Conservation (phyloP, 2,797 vertebrate genomes). For the Sphenopsis melanotis region DNA sequence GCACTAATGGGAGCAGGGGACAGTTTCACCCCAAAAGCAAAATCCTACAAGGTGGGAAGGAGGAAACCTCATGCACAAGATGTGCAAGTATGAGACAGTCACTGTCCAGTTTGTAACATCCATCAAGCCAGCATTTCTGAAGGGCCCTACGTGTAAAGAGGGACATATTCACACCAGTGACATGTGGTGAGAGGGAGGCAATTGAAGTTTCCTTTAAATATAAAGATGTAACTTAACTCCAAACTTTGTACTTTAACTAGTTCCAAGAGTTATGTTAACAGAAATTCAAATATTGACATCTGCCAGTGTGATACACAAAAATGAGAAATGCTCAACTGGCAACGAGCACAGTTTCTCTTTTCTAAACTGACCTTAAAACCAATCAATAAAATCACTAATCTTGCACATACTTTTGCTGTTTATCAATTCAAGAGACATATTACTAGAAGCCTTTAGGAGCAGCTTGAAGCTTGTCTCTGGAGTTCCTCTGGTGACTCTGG, state of each 20-base stretch:
- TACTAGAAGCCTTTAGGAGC: not conserved
- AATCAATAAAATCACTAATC: not conserved
- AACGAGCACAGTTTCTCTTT: not conserved
- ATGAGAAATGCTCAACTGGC: not conserved
- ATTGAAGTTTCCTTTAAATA: not conserved
- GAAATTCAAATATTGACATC: not conserved
- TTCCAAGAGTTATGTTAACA: not conserved
- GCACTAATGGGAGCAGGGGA: not conserved
- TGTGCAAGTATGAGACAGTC: not conserved
- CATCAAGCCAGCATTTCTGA: not conserved
- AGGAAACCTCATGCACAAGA: not conserved
- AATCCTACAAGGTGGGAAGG: not conserved
- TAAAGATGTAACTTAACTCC: too few relatives aligned
- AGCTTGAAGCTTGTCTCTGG: conserved; percentile 26
- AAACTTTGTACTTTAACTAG: not conserved
- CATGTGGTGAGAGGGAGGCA: not conserved
- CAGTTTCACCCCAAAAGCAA: not conserved
- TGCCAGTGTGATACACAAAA: not conserved
- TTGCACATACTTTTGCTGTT: not conserved
- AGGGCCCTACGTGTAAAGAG: accelerated
- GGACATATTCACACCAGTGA: not conserved
- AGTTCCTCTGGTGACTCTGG: conserved; percentile 60
- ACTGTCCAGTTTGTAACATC: not conserved
- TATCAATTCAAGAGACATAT: not conserved
- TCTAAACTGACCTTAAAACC: not conserved